Evolutionary conservation across 2,797 vertebrate species (phyloP).

Genomic region (Anabas testudineus): DNA sequence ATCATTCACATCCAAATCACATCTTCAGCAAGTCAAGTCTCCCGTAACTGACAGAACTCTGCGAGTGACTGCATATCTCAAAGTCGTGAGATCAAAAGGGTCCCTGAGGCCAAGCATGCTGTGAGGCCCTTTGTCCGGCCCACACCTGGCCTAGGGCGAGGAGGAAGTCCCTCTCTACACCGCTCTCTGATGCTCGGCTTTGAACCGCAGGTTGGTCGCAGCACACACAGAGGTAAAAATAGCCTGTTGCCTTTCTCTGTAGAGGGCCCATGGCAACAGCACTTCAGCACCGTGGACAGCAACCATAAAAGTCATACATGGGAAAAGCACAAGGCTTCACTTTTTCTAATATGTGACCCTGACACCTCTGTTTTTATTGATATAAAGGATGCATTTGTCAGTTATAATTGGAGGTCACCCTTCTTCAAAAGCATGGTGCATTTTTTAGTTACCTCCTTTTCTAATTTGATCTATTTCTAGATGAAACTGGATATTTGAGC

Average conservation of each 20-base stretch:
- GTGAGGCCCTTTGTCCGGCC: conserved; percentile 79
- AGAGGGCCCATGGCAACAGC: conserved; percentile 76
- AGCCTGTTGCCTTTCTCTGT: conserved; percentile 68
- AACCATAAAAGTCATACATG: conserved; percentile 40
- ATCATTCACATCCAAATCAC: conserved; percentile 17
- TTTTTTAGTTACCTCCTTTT: no score
- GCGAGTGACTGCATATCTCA: conserved; percentile 63
- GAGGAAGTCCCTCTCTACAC: conserved; percentile 70
- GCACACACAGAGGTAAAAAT: conserved; percentile 76
- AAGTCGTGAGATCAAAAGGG: conserved; percentile 77
- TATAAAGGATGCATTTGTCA: neutral
- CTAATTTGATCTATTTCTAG: no score
- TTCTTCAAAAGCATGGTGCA: neutral
- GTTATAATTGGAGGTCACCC: neutral
- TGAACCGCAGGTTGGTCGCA: conserved; percentile 72
- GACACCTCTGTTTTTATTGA: conserved; percentile 3
- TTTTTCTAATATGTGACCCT: conserved; percentile 21
- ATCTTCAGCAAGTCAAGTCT: conserved; percentile 48
- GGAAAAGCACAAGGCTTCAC: conserved; percentile 34
- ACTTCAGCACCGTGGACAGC: conserved; percentile 81
- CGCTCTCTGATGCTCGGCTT: conserved; percentile 78
- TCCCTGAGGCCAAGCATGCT: conserved; percentile 68
- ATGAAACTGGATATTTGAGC: no score
- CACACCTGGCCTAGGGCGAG: conserved; percentile 75
- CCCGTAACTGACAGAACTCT: conserved; percentile 44